Evolutionary conservation across 2,113 vertebrate species (phyloP).

Genomic region (Leuciscus idus): DNA sequence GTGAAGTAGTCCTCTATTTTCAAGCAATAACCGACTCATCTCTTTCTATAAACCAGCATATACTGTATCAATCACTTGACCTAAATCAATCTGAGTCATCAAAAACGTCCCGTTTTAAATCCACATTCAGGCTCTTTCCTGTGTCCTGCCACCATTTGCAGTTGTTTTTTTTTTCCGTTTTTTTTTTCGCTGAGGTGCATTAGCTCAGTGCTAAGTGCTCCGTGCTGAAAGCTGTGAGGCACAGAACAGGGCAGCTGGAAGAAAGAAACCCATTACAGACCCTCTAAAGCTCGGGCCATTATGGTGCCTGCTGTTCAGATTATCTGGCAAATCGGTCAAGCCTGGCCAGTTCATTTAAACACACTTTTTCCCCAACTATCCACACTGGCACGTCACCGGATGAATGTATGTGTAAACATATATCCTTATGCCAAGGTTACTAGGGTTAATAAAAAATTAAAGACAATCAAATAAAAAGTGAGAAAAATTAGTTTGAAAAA

Average conservation of each 20-base stretch:
- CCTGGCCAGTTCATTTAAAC: constrained; percentile 27
- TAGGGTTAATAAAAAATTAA: background rate
- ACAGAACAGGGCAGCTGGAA: constrained; percentile 37
- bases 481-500: too few species aligned
- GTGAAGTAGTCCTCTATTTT: background rate
- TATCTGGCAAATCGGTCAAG: constrained; percentile 48
- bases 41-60: constrained; percentile 4
- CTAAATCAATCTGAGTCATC: constrained; percentile 10
- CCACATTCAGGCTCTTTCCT: background rate
- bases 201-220: constrained; percentile 46
- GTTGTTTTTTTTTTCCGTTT: constrained; percentile 16
- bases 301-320: constrained; percentile 47
- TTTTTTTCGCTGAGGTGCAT: constrained; percentile 10
- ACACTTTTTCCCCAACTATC: constrained; percentile 17
- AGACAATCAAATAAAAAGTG: too few species aligned
- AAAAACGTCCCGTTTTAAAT: background rate
- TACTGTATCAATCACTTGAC: background rate
- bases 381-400: background rate
- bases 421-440: background rate
- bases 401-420: constrained; percentile 9
- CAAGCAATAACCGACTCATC: background rate
- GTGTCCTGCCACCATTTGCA: constrained; percentile 27
- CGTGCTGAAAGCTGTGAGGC: constrained; percentile 33
- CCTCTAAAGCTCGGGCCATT: constrained; percentile 39
- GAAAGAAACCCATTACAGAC: constrained; percentile 33